Evolutionary conservation across 2,113 vertebrate species (phyloP).

Genomic region (Muntiacus reevesi): DNA sequence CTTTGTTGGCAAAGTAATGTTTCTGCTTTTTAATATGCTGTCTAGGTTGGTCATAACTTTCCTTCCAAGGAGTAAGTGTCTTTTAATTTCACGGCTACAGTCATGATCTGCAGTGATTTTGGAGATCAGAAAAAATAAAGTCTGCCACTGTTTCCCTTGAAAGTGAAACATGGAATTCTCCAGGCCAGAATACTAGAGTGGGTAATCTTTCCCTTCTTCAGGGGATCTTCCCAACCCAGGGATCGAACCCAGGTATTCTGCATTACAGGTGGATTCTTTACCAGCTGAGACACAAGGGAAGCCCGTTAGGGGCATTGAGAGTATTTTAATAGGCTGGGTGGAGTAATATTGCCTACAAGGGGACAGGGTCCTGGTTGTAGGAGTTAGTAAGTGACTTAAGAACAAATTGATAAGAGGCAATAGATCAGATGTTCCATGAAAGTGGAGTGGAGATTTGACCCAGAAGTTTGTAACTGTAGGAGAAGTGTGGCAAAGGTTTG

Average conservation of each 20-base stretch:
- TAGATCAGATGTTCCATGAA: not conserved
- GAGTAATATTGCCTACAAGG: not conserved
- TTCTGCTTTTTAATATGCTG: not conserved
- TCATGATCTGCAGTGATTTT: not conserved
- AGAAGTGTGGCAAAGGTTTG: not conserved
- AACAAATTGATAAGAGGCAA: not conserved
- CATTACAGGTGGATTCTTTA: not conserved
- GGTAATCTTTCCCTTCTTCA: not conserved
- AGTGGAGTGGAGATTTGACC: not conserved
- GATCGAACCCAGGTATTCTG: not conserved
- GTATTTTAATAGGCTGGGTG: not conserved
- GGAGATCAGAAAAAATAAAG: not conserved
- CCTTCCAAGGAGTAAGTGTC: not conserved
- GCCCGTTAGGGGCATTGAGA: not conserved
- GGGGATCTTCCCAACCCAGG: not conserved
- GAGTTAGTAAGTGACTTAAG: not conserved
- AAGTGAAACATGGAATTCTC: not conserved
- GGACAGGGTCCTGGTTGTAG: not conserved
- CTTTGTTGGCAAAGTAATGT: not conserved
- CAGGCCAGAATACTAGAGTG: not conserved
- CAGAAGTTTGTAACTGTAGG: not conserved
- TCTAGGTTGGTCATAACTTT: not conserved
- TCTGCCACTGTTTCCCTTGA: not conserved
- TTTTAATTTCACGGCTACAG: not conserved
- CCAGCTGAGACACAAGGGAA: not conserved